phyloP scores from a whole-genome alignment of 64 coral and sea anemone genomes.

The Platygyra sinensis region DNA sequence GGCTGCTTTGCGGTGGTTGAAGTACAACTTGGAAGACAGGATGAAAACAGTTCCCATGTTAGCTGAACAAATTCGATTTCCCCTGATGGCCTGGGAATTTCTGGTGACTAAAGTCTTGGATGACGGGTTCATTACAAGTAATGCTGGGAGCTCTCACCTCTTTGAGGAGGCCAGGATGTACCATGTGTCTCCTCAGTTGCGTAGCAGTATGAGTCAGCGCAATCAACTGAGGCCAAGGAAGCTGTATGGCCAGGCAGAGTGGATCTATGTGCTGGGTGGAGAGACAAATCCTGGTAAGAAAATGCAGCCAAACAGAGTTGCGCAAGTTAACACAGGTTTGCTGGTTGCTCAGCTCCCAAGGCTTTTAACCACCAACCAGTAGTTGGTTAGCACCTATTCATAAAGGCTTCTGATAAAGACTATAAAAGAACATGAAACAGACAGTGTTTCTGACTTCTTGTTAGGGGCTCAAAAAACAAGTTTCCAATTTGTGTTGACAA shows the following conservation, averaged over 20 bases:
- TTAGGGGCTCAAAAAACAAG: too few relatives aligned
- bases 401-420: too few relatives aligned
- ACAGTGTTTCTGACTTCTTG: too few relatives aligned
- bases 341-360: too few relatives aligned
- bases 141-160: constrained; percentile 55
- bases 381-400: too few relatives aligned
- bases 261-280: constrained; percentile 23
- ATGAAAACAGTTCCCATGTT: constrained; percentile 49
- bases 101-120: constrained; percentile 77
- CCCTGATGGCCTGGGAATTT: constrained; percentile 73
- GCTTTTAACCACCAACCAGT: too few relatives aligned
- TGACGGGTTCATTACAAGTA: constrained; percentile 70
- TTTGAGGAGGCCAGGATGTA: constrained; percentile 93
- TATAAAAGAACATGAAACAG: too few relatives aligned
- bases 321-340: too few relatives aligned
- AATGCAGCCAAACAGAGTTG: too few relatives aligned
- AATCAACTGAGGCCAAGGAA: constrained; percentile 4
- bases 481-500: too few relatives aligned
- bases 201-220: not conserved
- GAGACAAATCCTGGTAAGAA: constrained; percentile 12
- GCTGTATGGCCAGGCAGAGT: constrained; percentile 26
- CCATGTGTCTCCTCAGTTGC: constrained; percentile 70
- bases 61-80: constrained; percentile 65
- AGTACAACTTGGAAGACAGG: constrained; percentile 64
- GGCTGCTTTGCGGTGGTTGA: constrained; percentile 68